These are phyloP conservation scores for Phoebastria nigripes DNA, from an alignment of 2,797 vertebrate species.

Conservation along the genomic window DNA sequence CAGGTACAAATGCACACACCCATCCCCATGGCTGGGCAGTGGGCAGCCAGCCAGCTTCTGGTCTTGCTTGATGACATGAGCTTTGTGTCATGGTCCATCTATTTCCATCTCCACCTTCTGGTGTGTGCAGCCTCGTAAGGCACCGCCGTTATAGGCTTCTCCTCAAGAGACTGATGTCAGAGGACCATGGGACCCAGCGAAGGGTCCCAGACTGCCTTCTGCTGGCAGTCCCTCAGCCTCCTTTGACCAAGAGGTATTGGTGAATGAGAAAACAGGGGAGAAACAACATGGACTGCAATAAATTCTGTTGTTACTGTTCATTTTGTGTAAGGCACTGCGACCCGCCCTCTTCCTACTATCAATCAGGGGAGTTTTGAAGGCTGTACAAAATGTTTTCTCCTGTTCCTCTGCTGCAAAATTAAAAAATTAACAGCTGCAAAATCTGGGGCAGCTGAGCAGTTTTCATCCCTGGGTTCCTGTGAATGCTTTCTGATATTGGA, in stretches of 20 bases:
- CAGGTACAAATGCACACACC: neutral
- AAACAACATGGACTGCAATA: accelerated
- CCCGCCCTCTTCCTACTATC: neutral
- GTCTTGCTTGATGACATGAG: neutral
- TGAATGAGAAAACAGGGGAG: neutral
- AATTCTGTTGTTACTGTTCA: neutral
- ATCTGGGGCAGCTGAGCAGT: neutral
- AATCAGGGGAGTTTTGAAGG: neutral
- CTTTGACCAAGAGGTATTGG: neutral
- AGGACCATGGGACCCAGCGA: neutral
- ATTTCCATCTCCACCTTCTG: neutral
- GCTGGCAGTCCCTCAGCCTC: neutral
- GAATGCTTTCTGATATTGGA: neutral
- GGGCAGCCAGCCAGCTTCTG: neutral
- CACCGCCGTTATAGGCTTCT: neutral
- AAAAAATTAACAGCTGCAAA: neutral
- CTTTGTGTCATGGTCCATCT: neutral
- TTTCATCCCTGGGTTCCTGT: neutral
- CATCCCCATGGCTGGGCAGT: neutral
- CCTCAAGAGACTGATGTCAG: neutral
- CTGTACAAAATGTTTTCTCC: neutral
- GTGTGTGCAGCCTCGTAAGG: neutral
- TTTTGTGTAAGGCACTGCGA: neutral
- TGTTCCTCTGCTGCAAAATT: neutral
- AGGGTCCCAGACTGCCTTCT: neutral